Percentiles rank a stretch among this genome's conserved stretches.
These are phyloP conservation scores for Desoria tigrina DNA, from an alignment of 2,888 invertebrate species.

Conservation along the genomic window DNA sequence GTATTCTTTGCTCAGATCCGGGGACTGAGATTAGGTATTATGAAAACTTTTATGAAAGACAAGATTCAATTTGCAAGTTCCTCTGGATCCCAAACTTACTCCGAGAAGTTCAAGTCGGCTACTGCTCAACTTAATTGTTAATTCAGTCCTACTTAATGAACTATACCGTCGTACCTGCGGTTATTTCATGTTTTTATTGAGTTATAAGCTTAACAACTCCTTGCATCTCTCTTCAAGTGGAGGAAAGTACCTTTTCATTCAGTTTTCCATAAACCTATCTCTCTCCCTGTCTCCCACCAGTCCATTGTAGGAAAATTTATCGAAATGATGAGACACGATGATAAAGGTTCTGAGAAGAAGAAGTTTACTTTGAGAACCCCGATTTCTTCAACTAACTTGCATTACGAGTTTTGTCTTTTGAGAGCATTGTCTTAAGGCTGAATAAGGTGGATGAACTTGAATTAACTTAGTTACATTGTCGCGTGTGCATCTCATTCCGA, in stretches of 20 bases:
- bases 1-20: conserved; percentile 1
- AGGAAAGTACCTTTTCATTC: conserved; percentile 5
- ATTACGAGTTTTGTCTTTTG: conserved; percentile 14
- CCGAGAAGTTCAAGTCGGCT: background rate
- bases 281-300: conserved; percentile 2
- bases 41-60: conserved; percentile 23
- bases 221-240: background rate
- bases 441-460: conserved; percentile 23
- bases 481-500: background rate
- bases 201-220: background rate
- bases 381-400: conserved; percentile 13
- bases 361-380: background rate
- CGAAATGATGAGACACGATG: background rate
- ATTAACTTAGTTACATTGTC: conserved; percentile 7
- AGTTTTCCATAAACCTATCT: conserved; percentile 3
- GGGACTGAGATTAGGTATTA: conserved; percentile 15
- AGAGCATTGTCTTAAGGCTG: conserved; percentile 4
- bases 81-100: background rate
- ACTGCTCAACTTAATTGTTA: conserved; percentile 22
- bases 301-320: background rate
- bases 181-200: conserved; percentile 20
- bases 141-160: conserved; percentile 21
- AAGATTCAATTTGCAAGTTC: conserved; percentile 19
- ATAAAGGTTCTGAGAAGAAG: no score
- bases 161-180: conserved; percentile 20